A percentile compares a stretch with the other conserved stretches of the same genome.
Conservation (phyloP, 2,113 vertebrate species). For the Corvus hawaiiensis region DNA sequence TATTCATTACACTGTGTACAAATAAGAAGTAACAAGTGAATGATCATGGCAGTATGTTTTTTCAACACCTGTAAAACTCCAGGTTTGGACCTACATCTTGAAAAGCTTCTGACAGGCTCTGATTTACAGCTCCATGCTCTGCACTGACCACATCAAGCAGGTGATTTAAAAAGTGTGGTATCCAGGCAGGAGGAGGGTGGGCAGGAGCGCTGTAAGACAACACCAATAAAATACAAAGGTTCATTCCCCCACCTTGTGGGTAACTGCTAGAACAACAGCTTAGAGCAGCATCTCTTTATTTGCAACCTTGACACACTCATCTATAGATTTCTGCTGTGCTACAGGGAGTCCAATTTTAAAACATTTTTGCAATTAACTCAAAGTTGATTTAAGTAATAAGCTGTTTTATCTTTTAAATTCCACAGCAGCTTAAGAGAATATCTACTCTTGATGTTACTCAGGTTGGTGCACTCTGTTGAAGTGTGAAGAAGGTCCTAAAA, state of each 20-base stretch:
- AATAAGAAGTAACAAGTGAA: background rate
- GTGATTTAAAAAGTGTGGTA: background rate
- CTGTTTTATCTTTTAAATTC: background rate
- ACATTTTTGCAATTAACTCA: background rate
- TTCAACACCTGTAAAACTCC: background rate
- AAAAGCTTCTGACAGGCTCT: background rate
- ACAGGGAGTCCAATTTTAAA: background rate
- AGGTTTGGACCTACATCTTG: background rate
- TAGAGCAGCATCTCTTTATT: background rate
- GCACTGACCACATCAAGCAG: background rate
- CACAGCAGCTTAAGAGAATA: background rate
- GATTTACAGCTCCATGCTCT: background rate
- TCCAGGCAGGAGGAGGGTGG: background rate
- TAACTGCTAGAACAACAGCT: slow-evolving; percentile 9
- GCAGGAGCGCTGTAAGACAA: background rate
- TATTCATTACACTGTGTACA: background rate
- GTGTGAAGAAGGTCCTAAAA: background rate
- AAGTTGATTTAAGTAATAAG: background rate
- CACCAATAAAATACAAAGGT: background rate
- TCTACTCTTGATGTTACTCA: background rate
- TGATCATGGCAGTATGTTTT: fast-evolving
- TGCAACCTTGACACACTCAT: background rate
- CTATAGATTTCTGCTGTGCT: background rate
- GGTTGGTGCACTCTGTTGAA: fast-evolving
- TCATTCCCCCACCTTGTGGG: slow-evolving; percentile 61